A percentile compares a stretch with the other conserved stretches of the same genome.
Conservation (phyloP, 2,113 vertebrate genomes). For the Psilopsiagon aymara region DNA sequence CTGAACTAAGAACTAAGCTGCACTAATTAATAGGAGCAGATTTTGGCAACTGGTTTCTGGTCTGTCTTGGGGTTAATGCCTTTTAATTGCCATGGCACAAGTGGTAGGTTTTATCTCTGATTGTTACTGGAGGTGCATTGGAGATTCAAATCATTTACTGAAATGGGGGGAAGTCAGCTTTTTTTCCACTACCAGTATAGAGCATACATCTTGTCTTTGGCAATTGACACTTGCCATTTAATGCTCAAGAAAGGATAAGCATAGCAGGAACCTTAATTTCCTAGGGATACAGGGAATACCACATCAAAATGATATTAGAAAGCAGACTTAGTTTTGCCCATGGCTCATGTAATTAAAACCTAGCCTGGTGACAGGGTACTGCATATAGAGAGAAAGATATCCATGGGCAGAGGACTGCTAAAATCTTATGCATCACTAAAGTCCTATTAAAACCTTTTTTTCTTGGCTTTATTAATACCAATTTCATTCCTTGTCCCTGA, state of each 20-base stretch:
- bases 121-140: background rate
- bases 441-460: conserved; percentile 31
- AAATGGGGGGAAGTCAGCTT: background rate
- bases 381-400: background rate
- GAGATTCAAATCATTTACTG: background rate
- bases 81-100: background rate
- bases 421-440: background rate
- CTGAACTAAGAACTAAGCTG: conserved; percentile 46
- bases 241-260: background rate
- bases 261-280: conserved; percentile 18
- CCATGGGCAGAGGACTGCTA: conserved; percentile 12
- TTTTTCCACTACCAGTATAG: background rate
- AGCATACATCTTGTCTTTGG: background rate
- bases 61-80: background rate
- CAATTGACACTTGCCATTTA: background rate
- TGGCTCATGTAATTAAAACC: conserved; percentile 57
- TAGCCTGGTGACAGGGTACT: conserved; percentile 27
- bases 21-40: conserved; percentile 55
- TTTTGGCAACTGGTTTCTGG: background rate
- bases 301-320: conserved; percentile 43
- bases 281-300: background rate
- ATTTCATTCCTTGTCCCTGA: background rate
- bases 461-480: conserved; percentile 35
- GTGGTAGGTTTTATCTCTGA: background rate
- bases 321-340: conserved; percentile 34